Evolutionary conservation across 2,888 invertebrate genomes (phyloP).

Genomic region (Trachelus stipa): DNA sequence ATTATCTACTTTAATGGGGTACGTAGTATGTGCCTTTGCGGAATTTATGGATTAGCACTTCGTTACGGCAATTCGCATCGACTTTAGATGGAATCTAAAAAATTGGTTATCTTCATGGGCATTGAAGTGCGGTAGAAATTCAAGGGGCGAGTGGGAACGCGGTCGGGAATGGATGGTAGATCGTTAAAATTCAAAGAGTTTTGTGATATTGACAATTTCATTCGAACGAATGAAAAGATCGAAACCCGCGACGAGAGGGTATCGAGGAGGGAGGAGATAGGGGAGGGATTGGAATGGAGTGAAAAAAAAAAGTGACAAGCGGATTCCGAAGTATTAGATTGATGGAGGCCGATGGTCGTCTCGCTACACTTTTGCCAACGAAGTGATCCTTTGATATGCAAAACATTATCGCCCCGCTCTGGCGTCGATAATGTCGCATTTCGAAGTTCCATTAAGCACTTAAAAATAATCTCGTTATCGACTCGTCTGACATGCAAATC

Average conservation of each 20-base stretch:
- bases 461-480: conserved; percentile 54
- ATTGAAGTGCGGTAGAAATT: background rate
- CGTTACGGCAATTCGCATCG: background rate
- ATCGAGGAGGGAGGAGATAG: background rate
- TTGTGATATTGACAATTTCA: background rate
- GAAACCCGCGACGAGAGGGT: background rate
- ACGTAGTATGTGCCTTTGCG: background rate
- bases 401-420: conserved; percentile 44
- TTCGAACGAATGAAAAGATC: background rate
- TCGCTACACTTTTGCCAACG: conserved; percentile 17
- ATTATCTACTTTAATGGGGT: background rate
- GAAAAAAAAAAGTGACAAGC: conserved; percentile 11
- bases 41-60: background rate
- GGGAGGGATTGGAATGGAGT: background rate
- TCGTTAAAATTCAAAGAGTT: background rate
- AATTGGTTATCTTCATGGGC: background rate
- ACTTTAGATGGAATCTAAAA: background rate
- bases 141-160: background rate
- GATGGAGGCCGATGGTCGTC: conserved; percentile 20
- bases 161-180: background rate
- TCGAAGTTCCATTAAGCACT: conserved; percentile 60
- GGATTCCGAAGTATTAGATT: conserved; percentile 19
- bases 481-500: conserved; percentile 48
- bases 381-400: conserved; percentile 54
- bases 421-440: conserved; percentile 53